phyloP scores from a whole-genome alignment of 2,888 invertebrate species.

The Adelognathus sp. region DNA sequence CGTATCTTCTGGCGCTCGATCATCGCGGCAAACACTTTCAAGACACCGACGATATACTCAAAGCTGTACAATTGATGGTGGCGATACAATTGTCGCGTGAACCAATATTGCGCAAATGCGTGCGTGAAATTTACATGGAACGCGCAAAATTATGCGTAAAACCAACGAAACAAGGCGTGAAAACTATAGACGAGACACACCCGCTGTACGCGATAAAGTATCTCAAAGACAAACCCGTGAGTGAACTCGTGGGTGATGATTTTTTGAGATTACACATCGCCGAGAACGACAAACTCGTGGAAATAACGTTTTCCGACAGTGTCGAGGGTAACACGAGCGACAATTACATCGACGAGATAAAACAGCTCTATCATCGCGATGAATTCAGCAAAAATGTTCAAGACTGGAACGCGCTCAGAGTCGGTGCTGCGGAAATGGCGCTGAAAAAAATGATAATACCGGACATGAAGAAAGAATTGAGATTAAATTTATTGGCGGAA shows the following conservation, averaged over 20 bases:
- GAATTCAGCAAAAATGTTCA: slow-evolving; percentile 95
- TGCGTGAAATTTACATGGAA: slow-evolving; percentile 92
- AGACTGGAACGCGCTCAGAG: slow-evolving; percentile 95
- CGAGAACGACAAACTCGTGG: slow-evolving; percentile 89
- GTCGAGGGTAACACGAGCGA: slow-evolving; percentile 86
- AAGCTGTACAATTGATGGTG: slow-evolving; percentile 95
- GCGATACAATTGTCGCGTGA: slow-evolving; percentile 95
- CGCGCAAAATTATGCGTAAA: slow-evolving; percentile 89
- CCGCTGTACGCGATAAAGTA: slow-evolving; percentile 93
- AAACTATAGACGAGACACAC: slow-evolving; percentile 97
- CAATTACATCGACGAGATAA: slow-evolving; percentile 88
- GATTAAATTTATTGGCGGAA: slow-evolving; percentile 89
- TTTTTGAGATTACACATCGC: slow-evolving; percentile 91
- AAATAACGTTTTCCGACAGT: slow-evolving; percentile 86
- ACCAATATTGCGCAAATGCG: slow-evolving; percentile 91
- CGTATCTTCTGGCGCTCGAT: slow-evolving; percentile 90
- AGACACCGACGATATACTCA: slow-evolving; percentile 90
- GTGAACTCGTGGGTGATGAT: slow-evolving; percentile 92
- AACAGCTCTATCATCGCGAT: slow-evolving; percentile 92
- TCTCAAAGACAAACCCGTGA: slow-evolving; percentile 93
- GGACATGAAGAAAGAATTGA: slow-evolving; percentile 91
- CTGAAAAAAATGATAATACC: slow-evolving; percentile 88
- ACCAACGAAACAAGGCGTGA: slow-evolving; percentile 94
- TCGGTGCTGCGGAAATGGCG: slow-evolving; percentile 92
- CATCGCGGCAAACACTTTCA: slow-evolving; percentile 77